Percentiles rank a stretch among this genome's conserved stretches.
Conservation (phyloP, 2,113 vertebrate genomes). For the Sinocyclocheilus grahami region DNA sequence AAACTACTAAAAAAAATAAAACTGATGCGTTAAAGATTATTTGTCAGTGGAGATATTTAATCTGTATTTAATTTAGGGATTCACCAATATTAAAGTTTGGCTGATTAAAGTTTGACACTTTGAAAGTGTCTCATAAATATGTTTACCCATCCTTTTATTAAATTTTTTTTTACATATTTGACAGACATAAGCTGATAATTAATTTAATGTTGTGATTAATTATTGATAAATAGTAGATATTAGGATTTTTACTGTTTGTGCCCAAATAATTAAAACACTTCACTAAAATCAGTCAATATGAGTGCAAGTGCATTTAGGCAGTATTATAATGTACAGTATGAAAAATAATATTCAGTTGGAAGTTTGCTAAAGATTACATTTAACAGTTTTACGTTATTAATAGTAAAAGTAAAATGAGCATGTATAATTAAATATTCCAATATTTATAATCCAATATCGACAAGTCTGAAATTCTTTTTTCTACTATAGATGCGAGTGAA, state of each 20-base stretch:
- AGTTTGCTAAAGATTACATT: neutral
- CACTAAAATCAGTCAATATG: neutral
- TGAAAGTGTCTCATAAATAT: too few relatives aligned
- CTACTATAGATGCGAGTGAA: slow-evolving; percentile 85
- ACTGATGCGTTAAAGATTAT: neutral
- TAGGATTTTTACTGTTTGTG: neutral
- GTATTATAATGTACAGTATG: neutral
- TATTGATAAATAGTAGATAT: too few relatives aligned
- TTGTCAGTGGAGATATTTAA: neutral
- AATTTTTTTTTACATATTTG: too few relatives aligned
- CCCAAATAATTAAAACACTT: neutral
- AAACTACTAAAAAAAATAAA: neutral
- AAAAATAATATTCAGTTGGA: neutral
- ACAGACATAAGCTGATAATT: too few relatives aligned
- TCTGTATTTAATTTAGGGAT: neutral
- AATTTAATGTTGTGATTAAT: neutral
- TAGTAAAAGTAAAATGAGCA: neutral
- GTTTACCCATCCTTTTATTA: too few relatives aligned
- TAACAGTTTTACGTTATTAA: neutral
- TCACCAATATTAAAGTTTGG: neutral
- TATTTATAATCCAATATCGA: too few relatives aligned
- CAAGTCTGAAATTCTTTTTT: neutral
- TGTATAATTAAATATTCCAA: neutral
- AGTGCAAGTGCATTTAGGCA: neutral
- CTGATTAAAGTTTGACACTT: neutral